phyloP scores from a whole-genome alignment of 2,113 vertebrate species.

The Phainopepla nitens region DNA sequence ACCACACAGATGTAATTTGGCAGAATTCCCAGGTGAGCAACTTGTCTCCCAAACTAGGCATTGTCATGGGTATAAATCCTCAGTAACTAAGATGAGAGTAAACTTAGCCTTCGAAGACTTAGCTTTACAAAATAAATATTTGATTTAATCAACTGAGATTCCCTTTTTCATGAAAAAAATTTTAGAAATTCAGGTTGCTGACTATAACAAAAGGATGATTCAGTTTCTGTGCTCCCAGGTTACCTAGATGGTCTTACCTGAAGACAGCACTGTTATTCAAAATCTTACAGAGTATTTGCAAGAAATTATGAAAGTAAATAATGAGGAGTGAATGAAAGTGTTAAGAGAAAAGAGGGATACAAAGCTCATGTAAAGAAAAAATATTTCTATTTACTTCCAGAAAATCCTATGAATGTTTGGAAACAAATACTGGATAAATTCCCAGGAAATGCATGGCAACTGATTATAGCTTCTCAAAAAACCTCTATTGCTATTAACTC shows the following conservation, averaged over 20 bases:
- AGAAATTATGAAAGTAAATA: neutral
- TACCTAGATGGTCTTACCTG: neutral
- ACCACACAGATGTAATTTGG: neutral
- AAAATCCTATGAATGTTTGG: neutral
- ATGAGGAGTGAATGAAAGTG: neutral
- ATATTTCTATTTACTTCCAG: neutral
- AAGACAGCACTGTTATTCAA: neutral
- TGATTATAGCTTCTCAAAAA: neutral
- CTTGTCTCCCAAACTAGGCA: neutral
- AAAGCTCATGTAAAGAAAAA: neutral
- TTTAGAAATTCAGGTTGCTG: neutral
- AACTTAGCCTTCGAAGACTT: neutral
- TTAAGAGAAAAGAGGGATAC: neutral
- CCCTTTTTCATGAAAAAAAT: neutral
- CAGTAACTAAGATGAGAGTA: neutral
- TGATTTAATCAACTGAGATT: neutral
- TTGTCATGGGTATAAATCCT: neutral
- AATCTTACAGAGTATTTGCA: neutral
- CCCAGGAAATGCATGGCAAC: neutral
- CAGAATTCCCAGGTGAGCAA: neutral
- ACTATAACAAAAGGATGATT: neutral
- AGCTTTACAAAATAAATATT: neutral
- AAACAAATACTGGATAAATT: neutral
- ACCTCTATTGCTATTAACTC: neutral
- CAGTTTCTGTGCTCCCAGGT: neutral